Base-by-base conservation (phyloP, 2,888 invertebrate genomes). In the Limenitis arthemis region DNA sequence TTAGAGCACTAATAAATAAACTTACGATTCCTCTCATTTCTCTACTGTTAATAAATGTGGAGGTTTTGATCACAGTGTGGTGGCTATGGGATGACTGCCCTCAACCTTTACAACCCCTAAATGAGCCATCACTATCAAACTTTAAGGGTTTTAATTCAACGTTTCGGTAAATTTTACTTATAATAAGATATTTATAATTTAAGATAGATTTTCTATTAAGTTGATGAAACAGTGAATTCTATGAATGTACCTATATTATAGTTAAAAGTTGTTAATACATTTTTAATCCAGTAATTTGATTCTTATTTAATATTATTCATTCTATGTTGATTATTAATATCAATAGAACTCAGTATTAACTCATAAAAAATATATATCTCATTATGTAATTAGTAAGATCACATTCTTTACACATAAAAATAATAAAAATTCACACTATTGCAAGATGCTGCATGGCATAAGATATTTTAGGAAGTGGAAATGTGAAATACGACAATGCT, bases 41-140 rank as follows among this genome's bases (percentile, higher is more conserved):
- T 8, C 61, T 86, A 51, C 41, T 86, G 20, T 67, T 84, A 52
- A 79, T 86, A 9, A 86, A 86, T 62, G 53, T 83, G 34, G 83
- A 86, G 56, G 75, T 86, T 31, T 62, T 86, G 58, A 64, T 84
- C 8, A 76, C 76, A 6, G 64, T 84, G 1, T 87, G 87, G 87
- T 87, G 86, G 86, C 54, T 87, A 37, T 87, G 87, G 87, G 86
- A 86, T 42, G 86, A 86, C 39, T 81, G 85, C 59, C 72, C 49
- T 38, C 44, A 50, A 12, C 29, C 40, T 9, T n/a, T 5, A 12
- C 39, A 41, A 8, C 31, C 39, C 6, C 40, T 20, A 5, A 34
- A 44, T 38, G 6, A 29, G 5, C 9, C 31, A 30, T 36, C 40
- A 46, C 6, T 34, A 1, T 46, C 37, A 37, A 38, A 46, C 6